phyloP scores from a whole-genome alignment of 2,113 vertebrate genomes.

The Uropsilus gracilis region DNA sequence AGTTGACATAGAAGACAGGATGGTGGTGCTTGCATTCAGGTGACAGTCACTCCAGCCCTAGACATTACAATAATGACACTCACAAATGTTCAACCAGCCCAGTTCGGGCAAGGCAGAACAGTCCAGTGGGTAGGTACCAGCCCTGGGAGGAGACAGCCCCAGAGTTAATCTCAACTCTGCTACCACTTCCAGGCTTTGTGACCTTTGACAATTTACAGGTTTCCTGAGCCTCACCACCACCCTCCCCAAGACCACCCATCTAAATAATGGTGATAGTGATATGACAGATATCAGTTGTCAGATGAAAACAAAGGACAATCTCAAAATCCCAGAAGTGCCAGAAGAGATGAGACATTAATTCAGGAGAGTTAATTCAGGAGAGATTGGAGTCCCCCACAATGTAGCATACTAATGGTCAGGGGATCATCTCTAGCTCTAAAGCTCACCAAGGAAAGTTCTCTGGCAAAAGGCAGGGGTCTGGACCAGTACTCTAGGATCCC shows the following conservation, averaged over 20 bases:
- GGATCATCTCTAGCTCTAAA: neutral
- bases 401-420: neutral
- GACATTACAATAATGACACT: neutral
- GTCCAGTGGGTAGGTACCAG: neutral
- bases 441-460: neutral
- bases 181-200: slow-evolving; percentile 20
- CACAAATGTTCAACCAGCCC: neutral
- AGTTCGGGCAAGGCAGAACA: neutral
- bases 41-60: neutral
- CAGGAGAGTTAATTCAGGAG: neutral
- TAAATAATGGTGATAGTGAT: neutral
- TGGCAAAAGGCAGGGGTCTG: neutral
- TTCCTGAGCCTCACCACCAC: neutral
- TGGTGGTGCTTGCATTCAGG: neutral
- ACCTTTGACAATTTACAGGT: neutral
- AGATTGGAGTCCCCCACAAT: neutral
- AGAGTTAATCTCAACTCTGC: neutral
- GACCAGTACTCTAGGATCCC: neutral
- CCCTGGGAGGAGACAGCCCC: neutral
- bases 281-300: neutral
- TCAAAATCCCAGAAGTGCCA: neutral
- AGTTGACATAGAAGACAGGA: neutral
- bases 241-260: neutral
- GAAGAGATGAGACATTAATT: neutral
- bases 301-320: neutral